Evolutionary conservation across 2,888 invertebrate genomes (phyloP), one percentile per base, ranked within the genome.

Genomic region (Ceraclea dissimilis): DNA sequence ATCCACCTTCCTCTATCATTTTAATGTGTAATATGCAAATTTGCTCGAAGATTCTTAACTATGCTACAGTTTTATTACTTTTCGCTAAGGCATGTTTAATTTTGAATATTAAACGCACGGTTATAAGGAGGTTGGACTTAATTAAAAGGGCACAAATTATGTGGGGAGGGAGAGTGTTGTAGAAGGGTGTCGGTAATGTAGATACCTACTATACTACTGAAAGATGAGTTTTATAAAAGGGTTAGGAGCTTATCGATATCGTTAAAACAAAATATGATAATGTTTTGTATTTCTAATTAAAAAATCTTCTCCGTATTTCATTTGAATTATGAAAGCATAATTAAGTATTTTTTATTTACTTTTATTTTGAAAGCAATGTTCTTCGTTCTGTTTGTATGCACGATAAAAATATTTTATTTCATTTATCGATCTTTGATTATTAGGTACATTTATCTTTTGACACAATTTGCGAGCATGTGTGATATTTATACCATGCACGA

Each of bases 61-160:
- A 61, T 61, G 61, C 55, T 58, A 59, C 59, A 59, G 59, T 61
- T 61, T 61, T 61, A 61, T 61, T 59, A 61, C 61, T 61, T 39
- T 61, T 61, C 61, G 57, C 61, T 51, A 44, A 61, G 61, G 59
- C 61, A 61, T 61, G 61, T 59, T 61, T 61, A 61, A 61, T 61
- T 61, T 61, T 57, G 61, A 61, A 61, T 61, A 61, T 61, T 61
- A 61, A 61, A 61, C 59, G 57, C 47, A 47, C 31, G 51, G 55
- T 61, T 59, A 59, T 61, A 59, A 61, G 57, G 61, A 56, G 59
- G 57, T 57, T 61, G 61, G 61, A 61, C 61, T 61, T 61, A 61
- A 61, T 61, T 61, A 61, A 61, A 61, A 57, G 61, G 59, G 61
- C 55, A 52, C 49, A 52, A 56, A 44, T 44, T 51, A 31, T 11